Evolutionary conservation across 1,140 invertebrate species (phyloP), one percentile per base, ranked within the genome.

Genomic region (Phymorhynchus buccinoides): DNA sequence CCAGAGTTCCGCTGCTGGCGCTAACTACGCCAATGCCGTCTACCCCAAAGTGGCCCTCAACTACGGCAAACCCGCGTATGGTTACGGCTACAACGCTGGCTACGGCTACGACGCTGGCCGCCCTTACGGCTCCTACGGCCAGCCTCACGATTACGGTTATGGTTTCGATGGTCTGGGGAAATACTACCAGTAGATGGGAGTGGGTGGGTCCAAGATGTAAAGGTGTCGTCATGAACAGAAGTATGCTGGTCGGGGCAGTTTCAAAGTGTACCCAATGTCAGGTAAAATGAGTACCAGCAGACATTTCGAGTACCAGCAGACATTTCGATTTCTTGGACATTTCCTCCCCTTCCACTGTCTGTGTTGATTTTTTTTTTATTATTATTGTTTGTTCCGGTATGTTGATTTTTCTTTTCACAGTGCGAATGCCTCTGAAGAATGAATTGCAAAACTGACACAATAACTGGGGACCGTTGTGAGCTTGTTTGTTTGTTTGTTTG

Each of bases 371-470:
- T 12, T 12, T 12, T 12, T 52, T 22, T 7, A 22, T 52, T 52
- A 22, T 52, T 22, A 12, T 7, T 35, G 30, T 41, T 3, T 22
- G 42, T 79, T 52, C 32, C 37, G 16, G 35, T 12, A 42, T 56
- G 4, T 30, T 39, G 22, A 30, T 16, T 27, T 18, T 79, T 35
- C 6, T 3, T 52, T 30, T 2, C 0, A 27, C 32, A 52, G 77
- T 30, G 77, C 52, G 77, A 30, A 30, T 79, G 77, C 44, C 77
- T 79, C 77, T 41, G 77, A 79, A 79, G 77, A 52, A 79, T 79
- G 77, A 18, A 52, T 79, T 42, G 16, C 41, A 30, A 32, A 48
- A 30, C 71, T 39, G 71, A 79, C 77, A 79, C 37, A 78, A 78
- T 27, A 44, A 62, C 4, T 62, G 18, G 56, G 56, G 56, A 62